Evolutionary conservation across 1,140 invertebrate species (phyloP).

Genomic region (Heliconius eleuchia): DNA sequence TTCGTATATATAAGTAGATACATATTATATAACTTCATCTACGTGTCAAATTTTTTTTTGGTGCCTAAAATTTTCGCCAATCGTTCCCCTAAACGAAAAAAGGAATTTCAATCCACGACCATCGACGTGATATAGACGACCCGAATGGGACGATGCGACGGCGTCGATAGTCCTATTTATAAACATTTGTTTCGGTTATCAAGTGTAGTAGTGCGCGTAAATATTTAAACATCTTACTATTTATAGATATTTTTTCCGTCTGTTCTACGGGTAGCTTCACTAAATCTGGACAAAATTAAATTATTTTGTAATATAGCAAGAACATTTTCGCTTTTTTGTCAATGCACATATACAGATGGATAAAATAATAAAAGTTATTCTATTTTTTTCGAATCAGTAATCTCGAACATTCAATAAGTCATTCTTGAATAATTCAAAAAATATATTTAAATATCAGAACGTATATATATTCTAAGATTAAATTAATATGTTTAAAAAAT

Average conservation of each 20-base stretch:
- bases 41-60: no score
- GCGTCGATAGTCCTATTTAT: not conserved
- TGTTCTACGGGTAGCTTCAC: not conserved
- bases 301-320: not conserved
- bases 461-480: no score
- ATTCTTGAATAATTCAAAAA: no score
- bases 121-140: not conserved
- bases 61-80: no score
- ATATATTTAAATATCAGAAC: no score
- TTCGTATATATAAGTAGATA: no score
- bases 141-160: not conserved
- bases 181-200: constrained; percentile 5
- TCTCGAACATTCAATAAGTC: no score
- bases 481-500: no score
- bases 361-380: no score
- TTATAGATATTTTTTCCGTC: not conserved
- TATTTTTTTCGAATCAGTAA: no score
- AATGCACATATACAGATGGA: not conserved
- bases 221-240: not conserved
- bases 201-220: not conserved
- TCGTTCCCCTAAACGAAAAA: not conserved
- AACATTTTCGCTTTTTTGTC: not conserved
- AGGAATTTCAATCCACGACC: not conserved
- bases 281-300: not conserved
- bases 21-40: no score